Evolutionary conservation across 2,888 invertebrate genomes (phyloP), one percentile per base, ranked within the genome.

Genomic region (Erpobdella octoculata): DNA sequence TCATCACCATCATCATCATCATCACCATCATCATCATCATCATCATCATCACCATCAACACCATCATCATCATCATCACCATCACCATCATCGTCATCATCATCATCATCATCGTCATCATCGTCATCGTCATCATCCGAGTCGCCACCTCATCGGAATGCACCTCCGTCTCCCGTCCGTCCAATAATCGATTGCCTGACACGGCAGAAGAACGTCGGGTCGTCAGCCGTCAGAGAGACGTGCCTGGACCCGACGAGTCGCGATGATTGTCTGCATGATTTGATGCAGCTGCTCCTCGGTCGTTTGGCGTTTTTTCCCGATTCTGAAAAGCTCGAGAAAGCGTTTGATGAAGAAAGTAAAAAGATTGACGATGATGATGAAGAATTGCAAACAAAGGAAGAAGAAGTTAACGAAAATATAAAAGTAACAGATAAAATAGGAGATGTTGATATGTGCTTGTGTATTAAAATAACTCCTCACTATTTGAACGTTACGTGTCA

Each of bases 1-100:
- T 35, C 62, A 33, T 35, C 62, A 33, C 31, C 62, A 33, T 35
- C 62, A 62, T 12, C 5, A 62, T 18, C 62, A 62, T 31, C 62
- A 35, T 31, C 62, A 33, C 33, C 59, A 31, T 25, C 25, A n/a
- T 62, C 35, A 35, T n/a, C 70, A 35, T 35, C 37, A 31, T 31
- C 61, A 61, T 66, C 37, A 66, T 33, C 66, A 37, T 66, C 66
- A 66, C 28, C 66, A 66, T 66, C 37, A 33, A 36, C 37, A 36
- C 37, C 66, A 33, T 37, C 28, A 25, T 68, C 48, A 46, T 48
- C 41, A 46, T 46, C 48, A 46, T 68, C 68, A 41, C 48, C 41
- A 18, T 48, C 53, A 33, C 18, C 48, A 31, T 31, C 48, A 46
- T 53, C 53, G 18, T 12, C 53, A 53, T 21, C 53, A 53, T n/a